phyloP scores from a whole-genome alignment of 2,888 invertebrate genomes.

The Drosophila quasianomalipes region DNA sequence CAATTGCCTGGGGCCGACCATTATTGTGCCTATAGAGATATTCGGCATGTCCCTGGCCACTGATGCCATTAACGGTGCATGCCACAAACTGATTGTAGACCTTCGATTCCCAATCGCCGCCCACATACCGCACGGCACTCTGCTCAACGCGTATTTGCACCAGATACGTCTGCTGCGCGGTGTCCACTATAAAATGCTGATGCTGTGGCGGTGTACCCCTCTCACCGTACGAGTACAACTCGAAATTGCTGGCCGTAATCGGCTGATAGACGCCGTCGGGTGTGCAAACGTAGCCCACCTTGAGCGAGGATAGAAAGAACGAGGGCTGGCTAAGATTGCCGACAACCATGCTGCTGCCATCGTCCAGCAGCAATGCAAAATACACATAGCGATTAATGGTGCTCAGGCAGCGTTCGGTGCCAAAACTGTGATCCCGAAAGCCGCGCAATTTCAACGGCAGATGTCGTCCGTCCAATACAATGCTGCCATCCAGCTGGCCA shows the following conservation, averaged over 20 bases:
- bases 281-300: constrained; percentile 88
- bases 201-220: constrained; percentile 88
- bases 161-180: constrained; percentile 87
- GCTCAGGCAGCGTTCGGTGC: constrained; percentile 90
- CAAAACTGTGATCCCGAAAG: constrained; percentile 93
- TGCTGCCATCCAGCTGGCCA: constrained; percentile 88
- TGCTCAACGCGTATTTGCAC: constrained; percentile 88
- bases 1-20: constrained; percentile 86
- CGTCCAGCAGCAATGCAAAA: constrained; percentile 90
- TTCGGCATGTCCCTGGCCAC: constrained; percentile 90
- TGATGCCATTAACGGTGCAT: constrained; percentile 86
- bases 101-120: constrained; percentile 89
- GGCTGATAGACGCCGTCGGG: constrained; percentile 87
- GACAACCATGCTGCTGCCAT: constrained; percentile 89
- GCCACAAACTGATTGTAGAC: constrained; percentile 88
- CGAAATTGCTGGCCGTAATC: constrained; percentile 88
- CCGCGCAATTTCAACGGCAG: constrained; percentile 88
- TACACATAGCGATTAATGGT: constrained; percentile 92
- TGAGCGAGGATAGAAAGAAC: constrained; percentile 86
- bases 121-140: constrained; percentile 88
- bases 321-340: constrained; percentile 92
- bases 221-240: constrained; percentile 90
- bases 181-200: constrained; percentile 88
- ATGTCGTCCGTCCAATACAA: constrained; percentile 87
- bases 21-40: constrained; percentile 89